Evolutionary conservation across 2,797 vertebrate genomes (phyloP).

Genomic region (Spinus olivaceus): DNA sequence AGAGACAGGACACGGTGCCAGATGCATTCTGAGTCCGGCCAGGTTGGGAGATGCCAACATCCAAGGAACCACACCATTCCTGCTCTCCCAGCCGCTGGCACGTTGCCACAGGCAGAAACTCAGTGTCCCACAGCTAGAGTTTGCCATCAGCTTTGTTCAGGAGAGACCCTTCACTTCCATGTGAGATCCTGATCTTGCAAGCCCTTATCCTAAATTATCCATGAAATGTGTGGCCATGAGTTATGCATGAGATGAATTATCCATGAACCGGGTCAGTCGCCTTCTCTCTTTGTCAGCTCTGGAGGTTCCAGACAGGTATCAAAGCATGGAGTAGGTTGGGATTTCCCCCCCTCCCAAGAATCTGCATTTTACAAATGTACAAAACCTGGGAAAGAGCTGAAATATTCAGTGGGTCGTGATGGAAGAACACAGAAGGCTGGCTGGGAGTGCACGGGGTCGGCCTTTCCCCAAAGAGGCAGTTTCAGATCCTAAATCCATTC

Average conservation of each 20-base stretch:
- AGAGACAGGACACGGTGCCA: not conserved
- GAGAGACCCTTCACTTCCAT: slow-evolving; percentile 27
- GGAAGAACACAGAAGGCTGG: not conserved
- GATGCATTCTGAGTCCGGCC: not conserved
- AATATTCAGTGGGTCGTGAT: not conserved
- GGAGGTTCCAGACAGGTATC: slow-evolving; percentile 41
- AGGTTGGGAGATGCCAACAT: not conserved
- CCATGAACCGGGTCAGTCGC: slow-evolving; percentile 21
- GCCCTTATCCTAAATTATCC: slow-evolving; percentile 60
- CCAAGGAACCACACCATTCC: not conserved
- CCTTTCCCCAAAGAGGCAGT: not conserved
- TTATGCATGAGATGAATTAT: slow-evolving; percentile 67
- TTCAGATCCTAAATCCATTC: not conserved
- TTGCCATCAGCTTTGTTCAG: not conserved
- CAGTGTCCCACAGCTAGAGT: not conserved
- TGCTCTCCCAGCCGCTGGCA: not conserved
- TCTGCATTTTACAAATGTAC: not conserved
- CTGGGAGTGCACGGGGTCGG: not conserved
- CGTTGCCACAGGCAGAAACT: not conserved
- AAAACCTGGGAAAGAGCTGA: not conserved
- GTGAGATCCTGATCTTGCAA: slow-evolving; percentile 45
- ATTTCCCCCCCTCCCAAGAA: not conserved
- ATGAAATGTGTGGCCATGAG: slow-evolving; percentile 48
- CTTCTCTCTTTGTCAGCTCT: slow-evolving; percentile 24
- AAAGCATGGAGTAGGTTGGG: not conserved